Percentiles rank a stretch among this genome's conserved stretches.
phyloP scores from a whole-genome alignment of 2,113 vertebrate species.

The Toxotes chatareus region DNA sequence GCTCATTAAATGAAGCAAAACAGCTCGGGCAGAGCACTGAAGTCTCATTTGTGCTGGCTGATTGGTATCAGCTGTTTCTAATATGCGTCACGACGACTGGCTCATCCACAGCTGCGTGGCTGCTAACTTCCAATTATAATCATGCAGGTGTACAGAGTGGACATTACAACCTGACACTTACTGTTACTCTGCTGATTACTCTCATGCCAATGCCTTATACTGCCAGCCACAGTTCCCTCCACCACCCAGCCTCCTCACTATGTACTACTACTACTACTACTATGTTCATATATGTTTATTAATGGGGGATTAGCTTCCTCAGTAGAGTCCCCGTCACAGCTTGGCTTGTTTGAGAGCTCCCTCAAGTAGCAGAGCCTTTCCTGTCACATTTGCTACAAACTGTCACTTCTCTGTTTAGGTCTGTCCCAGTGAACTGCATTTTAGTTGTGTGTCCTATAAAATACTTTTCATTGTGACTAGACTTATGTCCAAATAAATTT shows the following conservation, averaged over 20 bases:
- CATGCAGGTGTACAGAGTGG: too few relatives aligned
- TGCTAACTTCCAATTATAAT: too few relatives aligned
- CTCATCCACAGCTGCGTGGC: too few relatives aligned
- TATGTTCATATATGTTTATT: not conserved
- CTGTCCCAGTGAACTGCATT: not conserved
- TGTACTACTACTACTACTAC: too few relatives aligned
- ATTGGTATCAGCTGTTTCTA: not conserved
- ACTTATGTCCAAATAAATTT: too few relatives aligned
- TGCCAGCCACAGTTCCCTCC: not conserved
- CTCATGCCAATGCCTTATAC: not conserved
- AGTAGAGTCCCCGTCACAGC: not conserved
- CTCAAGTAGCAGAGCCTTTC: not conserved
- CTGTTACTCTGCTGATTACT: too few relatives aligned
- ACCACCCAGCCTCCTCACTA: not conserved
- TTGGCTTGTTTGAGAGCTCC: not conserved
- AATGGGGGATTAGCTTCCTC: too few relatives aligned
- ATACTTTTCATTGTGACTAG: too few relatives aligned
- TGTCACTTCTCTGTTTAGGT: not conserved
- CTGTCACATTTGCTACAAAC: not conserved
- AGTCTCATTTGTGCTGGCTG: not conserved
- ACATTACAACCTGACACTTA: too few relatives aligned
- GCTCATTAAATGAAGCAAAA: not conserved
- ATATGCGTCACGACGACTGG: not conserved
- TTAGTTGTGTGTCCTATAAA: not conserved
- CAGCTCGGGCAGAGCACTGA: not conserved